Percentiles rank a stretch among this genome's conserved stretches.
phyloP scores from a whole-genome alignment of 2,113 vertebrate genomes.

The Periophthalmus modestus region DNA sequence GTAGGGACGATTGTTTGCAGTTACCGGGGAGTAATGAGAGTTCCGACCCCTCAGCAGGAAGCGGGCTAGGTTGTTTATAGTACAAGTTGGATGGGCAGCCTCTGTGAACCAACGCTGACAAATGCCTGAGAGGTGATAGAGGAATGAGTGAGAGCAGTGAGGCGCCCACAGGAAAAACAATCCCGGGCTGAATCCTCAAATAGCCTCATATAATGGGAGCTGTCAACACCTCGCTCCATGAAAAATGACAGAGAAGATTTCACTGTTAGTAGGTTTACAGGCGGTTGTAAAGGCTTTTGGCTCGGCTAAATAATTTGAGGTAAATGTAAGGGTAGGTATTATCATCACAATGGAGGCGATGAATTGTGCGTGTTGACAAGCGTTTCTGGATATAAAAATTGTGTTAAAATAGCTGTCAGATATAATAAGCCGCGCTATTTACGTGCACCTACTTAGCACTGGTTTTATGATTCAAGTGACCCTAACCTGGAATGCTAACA shows the following conservation, averaged over 20 bases:
- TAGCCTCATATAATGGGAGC: slow-evolving; percentile 40
- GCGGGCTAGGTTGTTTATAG: slow-evolving; percentile 39
- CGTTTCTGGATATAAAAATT: slow-evolving; percentile 1
- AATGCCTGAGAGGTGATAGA: slow-evolving; percentile 54
- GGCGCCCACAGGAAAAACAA: slow-evolving; percentile 51
- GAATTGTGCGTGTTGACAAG: neutral
- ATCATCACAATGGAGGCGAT: neutral
- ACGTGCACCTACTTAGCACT: neutral
- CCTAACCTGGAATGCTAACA: too few relatives aligned
- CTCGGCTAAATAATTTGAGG: slow-evolving; percentile 15
- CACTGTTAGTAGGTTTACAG: slow-evolving; percentile 16
- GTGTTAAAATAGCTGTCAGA: slow-evolving; percentile 5
- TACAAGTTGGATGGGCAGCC: slow-evolving; percentile 32
- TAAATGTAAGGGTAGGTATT: slow-evolving; percentile 11
- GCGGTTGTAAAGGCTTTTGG: slow-evolving; percentile 31
- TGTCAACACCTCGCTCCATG: slow-evolving; percentile 49
- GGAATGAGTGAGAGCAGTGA: slow-evolving; percentile 49
- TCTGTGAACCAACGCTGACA: slow-evolving; percentile 50
- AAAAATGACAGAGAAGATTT: slow-evolving; percentile 44
- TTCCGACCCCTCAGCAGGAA: slow-evolving; percentile 20
- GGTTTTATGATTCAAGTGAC: neutral
- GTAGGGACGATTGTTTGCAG: slow-evolving; percentile 7
- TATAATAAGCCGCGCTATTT: neutral
- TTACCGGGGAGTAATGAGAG: slow-evolving; percentile 13
- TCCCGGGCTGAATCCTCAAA: slow-evolving; percentile 53